Base-by-base conservation (phyloP, 2,797 vertebrate species). In the Schizothorax lantsangensis region DNA sequence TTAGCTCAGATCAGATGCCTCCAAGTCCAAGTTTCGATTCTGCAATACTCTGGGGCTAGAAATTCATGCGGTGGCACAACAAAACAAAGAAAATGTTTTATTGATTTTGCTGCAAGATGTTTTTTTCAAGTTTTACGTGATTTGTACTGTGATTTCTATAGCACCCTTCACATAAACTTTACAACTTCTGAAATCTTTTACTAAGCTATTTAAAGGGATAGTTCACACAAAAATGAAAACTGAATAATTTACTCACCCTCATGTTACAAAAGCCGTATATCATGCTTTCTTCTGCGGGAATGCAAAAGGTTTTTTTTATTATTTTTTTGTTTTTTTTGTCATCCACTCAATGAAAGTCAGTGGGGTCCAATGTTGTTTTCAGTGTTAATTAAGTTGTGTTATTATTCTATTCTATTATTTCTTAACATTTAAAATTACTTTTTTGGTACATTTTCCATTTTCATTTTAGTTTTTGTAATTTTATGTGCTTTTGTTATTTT, bases 1-100 rank as follows among this genome's bases (percentile, higher is more conserved):
- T 74, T 66, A 75, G 68, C 82, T 81, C 17, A 21, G 59, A 87
- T 73, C 68, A 88, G 72, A 54, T 84, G 68, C 81, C 66, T 33
- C 26, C 45, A 85, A n/a, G 2, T 47, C 19, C 49, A 62, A 21
- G 19, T 26, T 26, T 62, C 47, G 45, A 45, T 78, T 62, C 64
- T 88, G 79, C 72, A 89, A 86, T 59, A 64, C 84, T 19, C 66
- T 57, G 49, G 47, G 81, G 68, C 73, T 77, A 79, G 79, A 83
- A 77, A 85, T 86, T 75, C 77, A 54, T 84, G 19, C 45, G 64
- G 72, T 78, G 81, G 64, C 84, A 14, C 66, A 69, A 80, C 59
- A 80, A 81, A 85, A 69, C 64, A 57, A 77, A 85, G 47, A 72
- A 38, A 74, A 86, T 49, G 68, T 69, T 52, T 10, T 74, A 81